Evolutionary conservation across 2,888 invertebrate genomes (phyloP).

Genomic region (Aphodius granarius): DNA sequence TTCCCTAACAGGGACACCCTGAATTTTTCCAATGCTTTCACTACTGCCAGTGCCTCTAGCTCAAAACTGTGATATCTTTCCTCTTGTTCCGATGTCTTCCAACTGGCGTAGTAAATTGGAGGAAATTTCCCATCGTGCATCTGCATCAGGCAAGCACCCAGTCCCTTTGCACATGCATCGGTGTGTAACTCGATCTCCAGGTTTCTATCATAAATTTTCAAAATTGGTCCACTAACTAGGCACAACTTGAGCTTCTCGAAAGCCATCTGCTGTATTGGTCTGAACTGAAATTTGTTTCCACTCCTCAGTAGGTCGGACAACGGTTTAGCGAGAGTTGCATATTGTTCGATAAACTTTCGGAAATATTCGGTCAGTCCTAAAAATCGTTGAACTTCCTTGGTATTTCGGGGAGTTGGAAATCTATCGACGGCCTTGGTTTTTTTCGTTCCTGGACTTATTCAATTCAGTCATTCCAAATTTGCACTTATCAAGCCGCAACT

Average conservation of each 20-base stretch:
- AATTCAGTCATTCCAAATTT: neutral
- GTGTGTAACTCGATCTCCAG: conserved; percentile 37
- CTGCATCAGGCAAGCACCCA: conserved; percentile 40
- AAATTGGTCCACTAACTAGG: conserved; percentile 1
- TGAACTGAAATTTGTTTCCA: neutral
- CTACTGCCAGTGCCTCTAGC: conserved; percentile 40
- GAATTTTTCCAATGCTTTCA: conserved; percentile 44
- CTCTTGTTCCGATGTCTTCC: conserved; percentile 41
- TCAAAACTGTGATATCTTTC: too few relatives aligned
- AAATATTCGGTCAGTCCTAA: conserved; percentile 10
- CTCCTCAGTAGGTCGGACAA: neutral
- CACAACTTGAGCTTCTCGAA: conserved; percentile 8
- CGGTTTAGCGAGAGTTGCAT: conserved; percentile 7
- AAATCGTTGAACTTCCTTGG: conserved; percentile 6
- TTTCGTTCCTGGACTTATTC: neutral
- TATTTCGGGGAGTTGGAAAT: neutral
- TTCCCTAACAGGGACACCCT: conserved; percentile 40
- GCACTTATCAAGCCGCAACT: neutral
- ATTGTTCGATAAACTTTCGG: conserved; percentile 6
- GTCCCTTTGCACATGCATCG: conserved; percentile 39
- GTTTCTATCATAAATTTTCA: neutral
- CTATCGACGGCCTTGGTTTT: conserved; percentile 5
- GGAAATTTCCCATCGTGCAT: conserved; percentile 35
- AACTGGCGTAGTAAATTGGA: conserved; percentile 42
- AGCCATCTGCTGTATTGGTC: neutral